Evolutionary conservation across 2,888 invertebrate genomes (phyloP).

Genomic region (Diabrotica balteata): DNA sequence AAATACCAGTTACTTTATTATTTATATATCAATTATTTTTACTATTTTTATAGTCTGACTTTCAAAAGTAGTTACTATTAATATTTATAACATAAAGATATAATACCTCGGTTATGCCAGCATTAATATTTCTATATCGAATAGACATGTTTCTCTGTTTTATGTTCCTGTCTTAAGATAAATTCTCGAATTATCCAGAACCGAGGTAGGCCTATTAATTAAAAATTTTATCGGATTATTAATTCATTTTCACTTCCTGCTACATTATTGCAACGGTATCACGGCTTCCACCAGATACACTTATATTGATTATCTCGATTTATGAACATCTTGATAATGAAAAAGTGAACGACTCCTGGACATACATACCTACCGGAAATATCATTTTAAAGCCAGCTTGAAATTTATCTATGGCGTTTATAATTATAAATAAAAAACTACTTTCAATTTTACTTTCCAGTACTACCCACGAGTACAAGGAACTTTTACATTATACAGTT

Average conservation of each 20-base stretch:
- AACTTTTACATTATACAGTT: no score
- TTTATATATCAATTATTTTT: no score
- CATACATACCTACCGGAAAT: constrained; percentile 15
- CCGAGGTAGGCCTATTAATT: constrained; percentile 30
- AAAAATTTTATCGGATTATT: constrained; percentile 27
- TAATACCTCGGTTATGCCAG: no score
- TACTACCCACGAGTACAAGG: background rate
- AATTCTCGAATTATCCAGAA: constrained; percentile 14
- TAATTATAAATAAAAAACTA: constrained; percentile 3
- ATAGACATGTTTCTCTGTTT: background rate
- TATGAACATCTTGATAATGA: constrained; percentile 23
- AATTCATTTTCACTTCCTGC: constrained; percentile 35
- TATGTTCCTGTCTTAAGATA: background rate
- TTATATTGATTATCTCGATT: constrained; percentile 27
- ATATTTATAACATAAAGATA: no score
- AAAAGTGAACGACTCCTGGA: constrained; percentile 19
- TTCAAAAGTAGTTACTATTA: no score
- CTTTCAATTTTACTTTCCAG: constrained; percentile 12
- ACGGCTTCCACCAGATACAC: constrained; percentile 18
- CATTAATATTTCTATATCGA: no score
- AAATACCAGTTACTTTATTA: no score
- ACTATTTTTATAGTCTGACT: no score
- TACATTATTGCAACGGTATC: constrained; percentile 30
- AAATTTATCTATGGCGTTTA: background rate
- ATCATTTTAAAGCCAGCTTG: constrained; percentile 6